These are phyloP conservation scores for Hyaena hyaena DNA, from an alignment of 2,113 vertebrate genomes.

Conservation along the genomic window DNA sequence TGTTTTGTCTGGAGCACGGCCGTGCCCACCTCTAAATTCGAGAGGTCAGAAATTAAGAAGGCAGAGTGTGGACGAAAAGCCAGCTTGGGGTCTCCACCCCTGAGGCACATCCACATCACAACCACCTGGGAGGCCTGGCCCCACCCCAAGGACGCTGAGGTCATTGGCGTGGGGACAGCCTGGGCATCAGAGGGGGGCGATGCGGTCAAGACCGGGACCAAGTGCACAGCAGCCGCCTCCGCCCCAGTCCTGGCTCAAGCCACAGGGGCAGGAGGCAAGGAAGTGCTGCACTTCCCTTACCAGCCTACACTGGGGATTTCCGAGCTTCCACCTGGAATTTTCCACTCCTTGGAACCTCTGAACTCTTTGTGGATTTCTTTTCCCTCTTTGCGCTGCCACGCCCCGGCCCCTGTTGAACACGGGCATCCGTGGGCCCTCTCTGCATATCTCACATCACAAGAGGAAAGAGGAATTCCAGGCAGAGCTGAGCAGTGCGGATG, in stretches of 20 bases:
- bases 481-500: background rate
- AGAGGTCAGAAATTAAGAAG: background rate
- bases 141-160: background rate
- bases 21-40: background rate
- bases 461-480: background rate
- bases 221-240: background rate
- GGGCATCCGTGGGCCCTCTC: background rate
- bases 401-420: background rate
- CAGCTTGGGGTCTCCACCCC: background rate
- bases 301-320: background rate
- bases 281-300: background rate
- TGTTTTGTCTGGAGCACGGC: background rate
- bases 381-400: background rate
- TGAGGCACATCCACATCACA: too few species aligned
- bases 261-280: background rate
- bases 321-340: constrained; percentile 61
- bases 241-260: background rate
- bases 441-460: background rate
- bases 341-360: constrained; percentile 50
- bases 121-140: background rate
- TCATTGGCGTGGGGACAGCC: background rate
- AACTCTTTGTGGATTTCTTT: background rate
- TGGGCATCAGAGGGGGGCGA: too few species aligned
- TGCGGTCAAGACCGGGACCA: background rate
- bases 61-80: background rate